These are phyloP conservation scores for Dinoponera quadriceps DNA, from an alignment of 1,140 invertebrate genomes.

Conservation along the genomic window DNA sequence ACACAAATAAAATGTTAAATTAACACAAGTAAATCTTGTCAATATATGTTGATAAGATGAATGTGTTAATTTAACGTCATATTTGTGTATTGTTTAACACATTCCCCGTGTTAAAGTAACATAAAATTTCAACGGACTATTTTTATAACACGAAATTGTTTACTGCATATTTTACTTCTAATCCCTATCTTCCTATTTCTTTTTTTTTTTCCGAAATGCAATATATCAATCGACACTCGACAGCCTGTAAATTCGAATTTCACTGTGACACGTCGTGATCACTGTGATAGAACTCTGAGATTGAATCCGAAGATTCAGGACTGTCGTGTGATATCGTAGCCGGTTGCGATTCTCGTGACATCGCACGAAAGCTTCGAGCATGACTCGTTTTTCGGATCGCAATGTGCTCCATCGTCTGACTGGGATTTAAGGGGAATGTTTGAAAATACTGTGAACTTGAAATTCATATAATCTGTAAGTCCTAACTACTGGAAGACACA, in stretches of 20 bases:
- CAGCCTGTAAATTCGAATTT: conserved; percentile 17
- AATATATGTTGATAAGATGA: too few relatives aligned
- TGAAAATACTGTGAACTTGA: not conserved
- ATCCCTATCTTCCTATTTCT: not conserved
- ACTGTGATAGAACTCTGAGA: conserved; percentile 27
- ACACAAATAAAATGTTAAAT: too few relatives aligned
- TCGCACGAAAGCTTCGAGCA: not conserved
- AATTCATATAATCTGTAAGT: conserved; percentile 17
- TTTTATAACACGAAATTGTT: too few relatives aligned
- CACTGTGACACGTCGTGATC: conserved; percentile 31
- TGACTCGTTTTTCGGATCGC: not conserved
- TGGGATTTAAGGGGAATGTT: not conserved
- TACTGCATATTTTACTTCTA: not conserved
- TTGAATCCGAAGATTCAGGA: conserved; percentile 43
- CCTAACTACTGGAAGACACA: not conserved
- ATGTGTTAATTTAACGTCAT: too few relatives aligned
- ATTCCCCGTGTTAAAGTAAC: too few relatives aligned
- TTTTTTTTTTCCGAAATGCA: conserved; percentile 22
- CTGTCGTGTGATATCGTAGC: conserved; percentile 22
- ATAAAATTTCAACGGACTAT: too few relatives aligned
- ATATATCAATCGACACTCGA: conserved; percentile 26
- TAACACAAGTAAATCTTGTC: too few relatives aligned
- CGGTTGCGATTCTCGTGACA: not conserved
- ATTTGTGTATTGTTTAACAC: too few relatives aligned
- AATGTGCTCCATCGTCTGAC: not conserved